Base-by-base conservation (phyloP, 2,888 invertebrate species). In the Xanthostigma xanthostigma region DNA sequence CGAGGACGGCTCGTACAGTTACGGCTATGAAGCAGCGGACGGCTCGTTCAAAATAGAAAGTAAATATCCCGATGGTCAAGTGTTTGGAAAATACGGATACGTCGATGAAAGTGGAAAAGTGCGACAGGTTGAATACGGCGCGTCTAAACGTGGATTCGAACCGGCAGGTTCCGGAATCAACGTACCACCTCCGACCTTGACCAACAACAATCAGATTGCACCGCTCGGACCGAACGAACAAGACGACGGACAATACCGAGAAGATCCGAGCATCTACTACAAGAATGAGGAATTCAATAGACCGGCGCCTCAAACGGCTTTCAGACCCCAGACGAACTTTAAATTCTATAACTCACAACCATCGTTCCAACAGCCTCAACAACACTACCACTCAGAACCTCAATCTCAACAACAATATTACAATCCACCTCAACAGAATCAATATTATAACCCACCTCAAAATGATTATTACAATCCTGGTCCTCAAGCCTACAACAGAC, bases 11-110 rank as follows among this genome's bases (percentile, higher is more conserved):
- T 88, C 88, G 10, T 91, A 91, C 68, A 88, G 86, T 58, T 90
- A 83, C 60, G 90, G 89, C 0, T 91, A 86, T 65, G 90, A 91
- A 65, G 84, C 78, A 0, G 90, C 87, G 0, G 90, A 91, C 60
- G 88, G 87, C 9, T 80, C 84, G 44, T 89, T 84, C 70, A 89
- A 89, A 68, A 88, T 90, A 53, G 90, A 90, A 64, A 88, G 89
- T 1, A 90, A 89, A 65, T 84, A 85, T 58, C 74, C 84, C 0
- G 81, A 76, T 42, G 90, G 90, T 0, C 88, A 89, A 59, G 87
- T 90, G 0, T 84, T 79, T 45, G 91, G 91, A 50, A 91, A 90
- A 63, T 91, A 90, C 59, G 91, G 91, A n/a, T 91, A 89, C 63
- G 74, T 88, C 1, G 90, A 90, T 56, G 86, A 83, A 58, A 70